Evolutionary conservation across 1,140 invertebrate genomes (phyloP), one percentile per base, ranked within the genome.

Genomic region (Saccostrea cuccullata): DNA sequence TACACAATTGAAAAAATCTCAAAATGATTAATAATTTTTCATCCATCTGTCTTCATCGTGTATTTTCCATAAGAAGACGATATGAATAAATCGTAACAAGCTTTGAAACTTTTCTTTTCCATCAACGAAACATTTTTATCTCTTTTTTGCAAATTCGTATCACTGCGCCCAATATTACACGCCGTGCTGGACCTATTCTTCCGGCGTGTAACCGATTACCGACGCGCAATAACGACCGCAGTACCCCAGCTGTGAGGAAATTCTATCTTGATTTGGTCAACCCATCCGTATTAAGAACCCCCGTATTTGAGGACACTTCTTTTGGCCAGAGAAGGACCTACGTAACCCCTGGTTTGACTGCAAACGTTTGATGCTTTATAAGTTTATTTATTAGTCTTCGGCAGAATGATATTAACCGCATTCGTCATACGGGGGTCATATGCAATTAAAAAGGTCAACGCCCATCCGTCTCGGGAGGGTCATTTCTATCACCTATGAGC

Each of bases 391-490:
- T 86, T 47, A 86, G 60, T 55, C 64, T 64, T 55, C 85, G 23
- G 64, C 55, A 55, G 47, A 64, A 86, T 70, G 60, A 70, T 86
- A 70, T 64, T 67, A 55, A 73, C 70, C 70, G 85, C 88, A 85
- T 84, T 73, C 82, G 85, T 70, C 88, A 73, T 89, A 60, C 82
- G 85, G 47, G 86, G 88, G 88, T 89, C 88, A 89, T 20, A 47
- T 30, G 58, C 86, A 86, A 89, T 86, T 89, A 86, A 86, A 84
- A 84, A 83, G 85, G 88, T 89, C 88, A 87, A 58, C 88, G 77
- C 82, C 85, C 82, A 86, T 84, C 73, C 83, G 85, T 64, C 86
- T 55, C 64, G 58, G 58, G 84, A 60, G 85, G 88, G 85, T 89
- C 88, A 89, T 20, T 23, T 86, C 36, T 89, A 47, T 85, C 86